Evolutionary conservation across 2,797 vertebrate species (phyloP).

Genomic region (Eleutherodactylus coqui): DNA sequence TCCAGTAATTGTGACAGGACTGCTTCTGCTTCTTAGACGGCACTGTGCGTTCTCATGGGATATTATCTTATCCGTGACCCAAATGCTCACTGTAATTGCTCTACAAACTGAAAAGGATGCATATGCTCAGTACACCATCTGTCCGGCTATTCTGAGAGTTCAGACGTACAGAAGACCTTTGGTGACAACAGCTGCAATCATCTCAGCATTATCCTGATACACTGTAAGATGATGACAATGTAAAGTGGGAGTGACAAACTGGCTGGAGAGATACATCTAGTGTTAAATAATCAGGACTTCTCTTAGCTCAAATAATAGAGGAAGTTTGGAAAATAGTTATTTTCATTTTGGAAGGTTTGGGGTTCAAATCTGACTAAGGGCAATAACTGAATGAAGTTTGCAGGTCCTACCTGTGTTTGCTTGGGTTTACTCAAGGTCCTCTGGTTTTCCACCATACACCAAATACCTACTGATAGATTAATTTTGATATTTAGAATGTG

Average conservation of each 20-base stretch:
- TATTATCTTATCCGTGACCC: constrained; percentile 58
- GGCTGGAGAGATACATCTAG: neutral
- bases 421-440: too few species aligned
- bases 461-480: too few species aligned
- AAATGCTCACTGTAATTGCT: constrained; percentile 61
- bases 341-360: neutral
- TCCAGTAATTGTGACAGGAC: constrained; percentile 17
- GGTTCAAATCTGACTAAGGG: too few species aligned
- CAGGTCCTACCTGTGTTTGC: too few species aligned
- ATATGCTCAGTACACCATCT: constrained; percentile 57
- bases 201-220: constrained; percentile 10
- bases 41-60: constrained; percentile 46
- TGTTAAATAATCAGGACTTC: neutral
- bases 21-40: constrained; percentile 26
- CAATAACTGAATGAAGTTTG: too few species aligned
- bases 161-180: constrained; percentile 39
- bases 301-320: neutral
- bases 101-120: constrained; percentile 60
- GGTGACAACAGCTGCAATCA: constrained; percentile 44
- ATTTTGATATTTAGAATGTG: too few species aligned
- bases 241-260: neutral
- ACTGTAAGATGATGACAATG: neutral
- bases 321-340: neutral
- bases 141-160: constrained; percentile 44
- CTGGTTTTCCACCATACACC: too few species aligned